Conservation (phyloP, 2,888 invertebrate species). For the Rhagium mordax region DNA sequence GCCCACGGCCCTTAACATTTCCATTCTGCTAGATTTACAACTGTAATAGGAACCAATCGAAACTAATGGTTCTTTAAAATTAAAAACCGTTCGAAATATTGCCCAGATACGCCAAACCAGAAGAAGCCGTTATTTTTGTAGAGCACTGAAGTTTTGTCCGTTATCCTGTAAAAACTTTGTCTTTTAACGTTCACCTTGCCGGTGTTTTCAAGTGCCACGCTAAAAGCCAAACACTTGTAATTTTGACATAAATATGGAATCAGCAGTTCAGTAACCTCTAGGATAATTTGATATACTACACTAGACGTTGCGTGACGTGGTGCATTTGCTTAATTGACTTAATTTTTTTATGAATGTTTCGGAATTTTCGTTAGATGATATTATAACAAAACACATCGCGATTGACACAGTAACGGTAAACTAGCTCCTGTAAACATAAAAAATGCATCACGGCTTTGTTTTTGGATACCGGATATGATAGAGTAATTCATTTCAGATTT, state of each 20-base stretch:
- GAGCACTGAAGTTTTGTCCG: too few species aligned
- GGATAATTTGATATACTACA: constrained; percentile 41
- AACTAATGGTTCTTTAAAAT: too few species aligned
- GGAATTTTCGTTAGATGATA: constrained; percentile 13
- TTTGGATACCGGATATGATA: neutral
- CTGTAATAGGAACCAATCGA: too few species aligned
- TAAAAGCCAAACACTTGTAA: constrained; percentile 29
- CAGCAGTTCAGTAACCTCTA: constrained; percentile 45
- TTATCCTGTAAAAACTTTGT: too few species aligned
- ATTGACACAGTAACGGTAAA: neutral
- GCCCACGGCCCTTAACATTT: too few species aligned
- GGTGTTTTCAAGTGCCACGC: neutral
- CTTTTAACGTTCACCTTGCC: neutral
- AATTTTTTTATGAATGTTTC: constrained; percentile 43
- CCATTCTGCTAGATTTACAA: too few species aligned
- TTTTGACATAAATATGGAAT: constrained; percentile 49
- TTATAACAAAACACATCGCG: neutral
- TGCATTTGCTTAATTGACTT: constrained; percentile 43
- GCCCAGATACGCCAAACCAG: too few species aligned
- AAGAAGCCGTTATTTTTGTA: too few species aligned
- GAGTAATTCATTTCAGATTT: neutral
- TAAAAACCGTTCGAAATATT: too few species aligned
- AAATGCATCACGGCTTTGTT: neutral
- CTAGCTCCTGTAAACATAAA: neutral
- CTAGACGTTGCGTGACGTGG: constrained; percentile 40